phyloP scores from a whole-genome alignment of 2,113 vertebrate species.

The Saccopteryx leptura region DNA sequence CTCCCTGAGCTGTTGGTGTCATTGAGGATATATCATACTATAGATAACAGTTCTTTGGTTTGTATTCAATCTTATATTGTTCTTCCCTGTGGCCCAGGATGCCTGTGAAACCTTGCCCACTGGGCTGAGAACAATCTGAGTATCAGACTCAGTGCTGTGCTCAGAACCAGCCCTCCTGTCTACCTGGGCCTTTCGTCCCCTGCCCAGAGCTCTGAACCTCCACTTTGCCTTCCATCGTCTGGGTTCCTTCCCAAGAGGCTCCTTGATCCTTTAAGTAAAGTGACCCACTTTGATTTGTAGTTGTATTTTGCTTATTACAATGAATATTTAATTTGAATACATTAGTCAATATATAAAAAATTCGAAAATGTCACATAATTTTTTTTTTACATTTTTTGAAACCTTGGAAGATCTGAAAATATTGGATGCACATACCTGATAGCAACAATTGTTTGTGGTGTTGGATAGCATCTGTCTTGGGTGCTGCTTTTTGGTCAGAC shows the following conservation, averaged over 20 bases:
- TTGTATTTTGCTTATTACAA: not conserved
- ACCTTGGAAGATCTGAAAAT: not conserved
- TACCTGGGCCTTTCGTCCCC: not conserved
- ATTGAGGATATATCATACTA: too few species aligned
- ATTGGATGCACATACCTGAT: not conserved
- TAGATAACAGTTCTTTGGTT: not conserved
- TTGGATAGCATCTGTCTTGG: not conserved
- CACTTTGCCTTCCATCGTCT: not conserved
- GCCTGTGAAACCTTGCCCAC: not conserved
- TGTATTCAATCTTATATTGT: not conserved
- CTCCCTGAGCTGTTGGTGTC: not conserved
- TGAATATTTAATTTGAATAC: not conserved
- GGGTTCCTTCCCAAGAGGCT: not conserved
- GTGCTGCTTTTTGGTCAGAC: not conserved
- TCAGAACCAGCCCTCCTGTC: too few species aligned
- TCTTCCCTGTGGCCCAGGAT: too few species aligned
- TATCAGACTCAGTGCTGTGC: not conserved
- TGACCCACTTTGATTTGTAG: not conserved
- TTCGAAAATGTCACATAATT: not conserved
- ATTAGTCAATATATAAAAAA: not conserved
- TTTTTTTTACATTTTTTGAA: not conserved
- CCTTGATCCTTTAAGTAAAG: not conserved
- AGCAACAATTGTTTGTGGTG: not conserved
- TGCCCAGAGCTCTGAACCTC: not conserved
- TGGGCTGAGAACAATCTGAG: not conserved